These are phyloP conservation scores for Pherbina coryleti DNA, from an alignment of 2,888 invertebrate species.

Conservation along the genomic window DNA sequence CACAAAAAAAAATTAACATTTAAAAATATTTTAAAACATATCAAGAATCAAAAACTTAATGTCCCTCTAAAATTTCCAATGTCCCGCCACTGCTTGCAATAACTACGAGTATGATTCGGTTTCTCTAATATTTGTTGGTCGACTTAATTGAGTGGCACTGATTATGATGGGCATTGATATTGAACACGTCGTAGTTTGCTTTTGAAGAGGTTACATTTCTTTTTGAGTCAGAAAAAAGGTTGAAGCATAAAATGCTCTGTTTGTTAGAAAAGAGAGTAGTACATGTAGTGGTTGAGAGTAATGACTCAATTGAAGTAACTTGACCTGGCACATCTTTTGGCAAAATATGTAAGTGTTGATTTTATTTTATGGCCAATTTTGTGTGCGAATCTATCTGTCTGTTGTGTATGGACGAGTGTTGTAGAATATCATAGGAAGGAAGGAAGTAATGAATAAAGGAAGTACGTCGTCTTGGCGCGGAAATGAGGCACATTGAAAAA, in stretches of 20 bases:
- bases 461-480: not conserved
- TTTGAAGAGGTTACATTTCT: no score
- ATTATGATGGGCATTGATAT: slow-evolving; percentile 32
- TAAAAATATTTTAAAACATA: no score
- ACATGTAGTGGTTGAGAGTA: not conserved
- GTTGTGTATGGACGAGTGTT: not conserved
- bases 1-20: no score
- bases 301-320: not conserved
- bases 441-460: no score
- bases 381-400: not conserved
- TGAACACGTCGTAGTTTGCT: not conserved
- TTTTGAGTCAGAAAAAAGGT: no score
- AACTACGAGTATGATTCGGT: no score
- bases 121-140: not conserved
- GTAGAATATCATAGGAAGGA: no score
- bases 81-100: no score
- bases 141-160: slow-evolving; percentile 31
- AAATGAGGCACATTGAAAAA: not conserved
- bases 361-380: not conserved
- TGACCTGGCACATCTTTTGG: not conserved
- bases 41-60: no score
- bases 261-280: not conserved
- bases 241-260: not conserved
- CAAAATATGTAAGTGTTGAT: not conserved
- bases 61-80: no score